A percentile compares a stretch with the other conserved stretches of the same genome.
phyloP scores from a whole-genome alignment of 2,113 vertebrate genomes.

The Anolis carolinensis region DNA sequence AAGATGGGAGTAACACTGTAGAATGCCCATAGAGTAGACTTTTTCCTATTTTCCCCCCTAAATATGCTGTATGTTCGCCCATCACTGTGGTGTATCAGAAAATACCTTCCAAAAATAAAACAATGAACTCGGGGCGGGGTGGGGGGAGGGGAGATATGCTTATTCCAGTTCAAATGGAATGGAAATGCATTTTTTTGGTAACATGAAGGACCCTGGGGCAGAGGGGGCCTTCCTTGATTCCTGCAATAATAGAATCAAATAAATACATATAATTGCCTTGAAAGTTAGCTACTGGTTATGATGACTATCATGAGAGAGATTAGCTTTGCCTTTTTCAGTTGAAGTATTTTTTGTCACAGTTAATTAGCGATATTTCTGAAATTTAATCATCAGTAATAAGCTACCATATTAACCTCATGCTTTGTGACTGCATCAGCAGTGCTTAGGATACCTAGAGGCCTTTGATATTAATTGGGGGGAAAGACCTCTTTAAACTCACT shows the following conservation, averaged over 20 bases:
- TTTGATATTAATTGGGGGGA: slow-evolving; percentile 61
- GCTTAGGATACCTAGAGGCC: slow-evolving; percentile 68
- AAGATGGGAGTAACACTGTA: too few relatives aligned
- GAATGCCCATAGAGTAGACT: too few relatives aligned
- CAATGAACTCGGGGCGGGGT: too few relatives aligned
- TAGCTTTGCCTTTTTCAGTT: slow-evolving; percentile 4
- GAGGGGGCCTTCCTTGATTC: not conserved
- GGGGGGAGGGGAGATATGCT: too few relatives aligned
- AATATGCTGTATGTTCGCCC: not conserved
- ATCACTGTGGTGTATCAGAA: not conserved
- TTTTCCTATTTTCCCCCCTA: not conserved
- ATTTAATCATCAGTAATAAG: slow-evolving; percentile 70
- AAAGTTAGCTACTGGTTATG: not conserved
- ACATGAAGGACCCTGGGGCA: not conserved
- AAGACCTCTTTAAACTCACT: slow-evolving; percentile 69
- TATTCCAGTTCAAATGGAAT: too few relatives aligned
- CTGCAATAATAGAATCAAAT: not conserved
- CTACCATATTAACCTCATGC: slow-evolving; percentile 66
- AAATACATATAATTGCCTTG: not conserved
- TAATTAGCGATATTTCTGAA: slow-evolving; percentile 55
- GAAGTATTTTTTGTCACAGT: slow-evolving; percentile 41
- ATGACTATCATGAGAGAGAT: slow-evolving; percentile 1
- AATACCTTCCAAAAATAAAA: not conserved
- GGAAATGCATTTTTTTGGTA: not conserved
- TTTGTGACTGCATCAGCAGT: slow-evolving; percentile 69